phyloP scores from a whole-genome alignment of 2,113 vertebrate genomes.

The Anoplopoma fimbria region DNA sequence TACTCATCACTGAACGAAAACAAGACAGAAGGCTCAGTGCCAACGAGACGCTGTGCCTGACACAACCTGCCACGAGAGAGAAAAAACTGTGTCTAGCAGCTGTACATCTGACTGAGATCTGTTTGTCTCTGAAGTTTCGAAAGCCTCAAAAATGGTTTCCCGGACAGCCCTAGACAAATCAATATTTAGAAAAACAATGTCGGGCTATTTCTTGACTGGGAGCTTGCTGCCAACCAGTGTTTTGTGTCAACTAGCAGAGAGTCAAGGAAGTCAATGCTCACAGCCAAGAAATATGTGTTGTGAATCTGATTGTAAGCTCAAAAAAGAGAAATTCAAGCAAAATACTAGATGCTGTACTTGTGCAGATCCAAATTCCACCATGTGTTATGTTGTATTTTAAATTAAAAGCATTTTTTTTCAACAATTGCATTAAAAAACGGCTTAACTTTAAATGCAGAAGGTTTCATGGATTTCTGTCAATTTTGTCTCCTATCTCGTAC shows the following conservation, averaged over 20 bases:
- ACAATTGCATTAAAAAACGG: neutral
- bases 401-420: neutral
- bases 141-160: too few species aligned
- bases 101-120: too few species aligned
- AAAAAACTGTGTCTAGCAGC: too few species aligned
- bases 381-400: neutral
- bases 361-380: neutral
- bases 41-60: too few species aligned
- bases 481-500: neutral
- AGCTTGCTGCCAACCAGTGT: neutral
- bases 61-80: too few species aligned
- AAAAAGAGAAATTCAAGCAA: neutral
- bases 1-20: too few species aligned
- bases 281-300: neutral
- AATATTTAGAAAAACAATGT: neutral
- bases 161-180: neutral
- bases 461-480: neutral
- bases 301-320: neutral
- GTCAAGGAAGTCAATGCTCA: neutral
- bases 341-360: neutral
- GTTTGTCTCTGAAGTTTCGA: too few species aligned
- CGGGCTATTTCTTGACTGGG: neutral
- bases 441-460: neutral
- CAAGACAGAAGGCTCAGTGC: too few species aligned
- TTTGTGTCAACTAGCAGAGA: neutral